Evolutionary conservation across 2,888 invertebrate genomes (phyloP), one percentile per base, ranked within the genome.

Genomic region (Cinara cedri): DNA sequence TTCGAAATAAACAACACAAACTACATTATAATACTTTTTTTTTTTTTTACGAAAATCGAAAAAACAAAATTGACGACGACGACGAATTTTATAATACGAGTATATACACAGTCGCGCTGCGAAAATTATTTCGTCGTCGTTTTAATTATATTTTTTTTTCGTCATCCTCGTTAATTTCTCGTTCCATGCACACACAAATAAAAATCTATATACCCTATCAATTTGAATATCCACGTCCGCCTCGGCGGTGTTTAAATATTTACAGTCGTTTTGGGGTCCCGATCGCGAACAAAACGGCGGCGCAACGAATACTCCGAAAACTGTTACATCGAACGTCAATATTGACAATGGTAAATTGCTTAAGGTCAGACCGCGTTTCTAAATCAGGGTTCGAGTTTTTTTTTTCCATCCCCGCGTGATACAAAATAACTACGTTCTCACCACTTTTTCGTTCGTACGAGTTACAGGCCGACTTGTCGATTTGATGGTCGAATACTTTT

Each of bases 311-410:
- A 19, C 72, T 21, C 51, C 63, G 42, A 74, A 72, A 26, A 76
- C 76, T 21, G 55, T 68, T 68, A 46, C 14, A 63, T 10, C 11
- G 44, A 46, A 54, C 65, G 76, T 76, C 66, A 76, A 76, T 68
- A 76, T 76, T 76, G 66, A 76, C 66, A 76, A 46, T 76, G 57
- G 66, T 16, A 76, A 76, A 76, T 76, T 76, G 66, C 76, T 57
- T 68, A 76, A 68, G 76, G 76, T 68, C 66, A 68, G 44, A 57
- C 46, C 34, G 21, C 19, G 55, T 57, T 57, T 21, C 9, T 26
- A 57, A 68, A 76, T 68, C 66, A 57, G 19, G 34, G 34, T 49
- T 68, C 26, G 34, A 26, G 21, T 51, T 72, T 65, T n/a, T 42
- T 57, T 16, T n/a, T 44, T 10, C 10, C 26, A 3, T 49, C n/a